Percentiles rank a stretch among this genome's conserved stretches.
phyloP scores from a whole-genome alignment of 1,140 invertebrate genomes.

The Dreissena rostriformis region DNA sequence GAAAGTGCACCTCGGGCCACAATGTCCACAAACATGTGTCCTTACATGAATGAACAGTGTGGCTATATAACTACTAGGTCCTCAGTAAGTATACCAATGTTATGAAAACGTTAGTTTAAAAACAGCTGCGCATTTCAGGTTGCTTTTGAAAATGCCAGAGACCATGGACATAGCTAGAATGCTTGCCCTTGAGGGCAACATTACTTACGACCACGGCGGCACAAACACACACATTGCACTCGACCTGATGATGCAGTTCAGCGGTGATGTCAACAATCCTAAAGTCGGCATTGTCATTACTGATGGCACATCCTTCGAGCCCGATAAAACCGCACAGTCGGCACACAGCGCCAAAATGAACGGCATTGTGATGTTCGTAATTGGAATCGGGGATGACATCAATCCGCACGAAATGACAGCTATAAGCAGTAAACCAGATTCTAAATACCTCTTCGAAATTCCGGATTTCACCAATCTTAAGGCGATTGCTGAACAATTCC shows the following conservation, averaged over 20 bases:
- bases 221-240: constrained; percentile 49
- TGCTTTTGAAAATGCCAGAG: constrained; percentile 3
- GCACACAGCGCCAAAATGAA: constrained; percentile 20
- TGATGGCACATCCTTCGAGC: constrained; percentile 42
- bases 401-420: constrained; percentile 22
- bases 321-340: constrained; percentile 9
- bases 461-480: constrained; percentile 5
- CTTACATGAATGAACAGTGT: too few relatives aligned
- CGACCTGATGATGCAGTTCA: constrained; percentile 26
- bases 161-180: background rate
- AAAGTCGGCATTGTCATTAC: constrained; percentile 47
- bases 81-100: too few relatives aligned
- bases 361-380: constrained; percentile 34
- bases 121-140: background rate
- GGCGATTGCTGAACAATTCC: constrained; percentile 31
- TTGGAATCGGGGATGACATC: constrained; percentile 52
- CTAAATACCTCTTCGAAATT: constrained; percentile 16
- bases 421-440: constrained; percentile 46
- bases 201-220: constrained; percentile 36
- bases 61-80: too few relatives aligned
- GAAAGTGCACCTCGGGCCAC: too few relatives aligned
- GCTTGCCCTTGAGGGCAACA: constrained; percentile 4
- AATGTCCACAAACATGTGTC: too few relatives aligned
- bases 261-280: constrained; percentile 16
- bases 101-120: too few relatives aligned